These are phyloP conservation scores for Silurus meridionalis DNA, from an alignment of 2,113 vertebrate genomes.

Conservation along the genomic window DNA sequence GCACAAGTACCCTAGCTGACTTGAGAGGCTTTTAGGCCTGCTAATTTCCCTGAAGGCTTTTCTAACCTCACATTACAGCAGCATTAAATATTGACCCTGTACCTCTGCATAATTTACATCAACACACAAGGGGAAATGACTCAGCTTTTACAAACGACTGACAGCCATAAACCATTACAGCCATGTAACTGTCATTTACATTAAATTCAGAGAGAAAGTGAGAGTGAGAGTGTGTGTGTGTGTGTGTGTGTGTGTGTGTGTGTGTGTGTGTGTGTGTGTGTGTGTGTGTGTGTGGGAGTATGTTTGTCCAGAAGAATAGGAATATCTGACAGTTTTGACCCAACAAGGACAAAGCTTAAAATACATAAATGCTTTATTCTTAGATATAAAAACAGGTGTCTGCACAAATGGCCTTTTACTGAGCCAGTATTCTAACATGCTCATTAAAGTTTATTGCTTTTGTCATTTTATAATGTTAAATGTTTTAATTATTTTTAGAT, in stretches of 20 bases:
- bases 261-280: background rate
- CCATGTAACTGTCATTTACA: background rate
- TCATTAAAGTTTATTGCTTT: background rate
- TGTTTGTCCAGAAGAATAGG: background rate
- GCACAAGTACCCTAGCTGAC: background rate
- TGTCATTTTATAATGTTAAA: background rate
- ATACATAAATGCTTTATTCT: background rate
- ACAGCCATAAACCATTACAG: background rate
- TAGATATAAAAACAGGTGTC: background rate
- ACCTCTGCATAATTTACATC: slow-evolving; percentile 74
- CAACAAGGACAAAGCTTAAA: too few species aligned
- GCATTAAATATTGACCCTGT: slow-evolving; percentile 70
- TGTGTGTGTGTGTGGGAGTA: background rate
- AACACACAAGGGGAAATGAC: slow-evolving; percentile 57
- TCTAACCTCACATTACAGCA: slow-evolving; percentile 66
- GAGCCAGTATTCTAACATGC: background rate
- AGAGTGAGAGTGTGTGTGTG: too few species aligned
- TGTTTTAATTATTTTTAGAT: background rate
- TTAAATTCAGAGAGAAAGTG: background rate
- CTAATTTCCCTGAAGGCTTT: slow-evolving; percentile 51
- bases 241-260: too few species aligned
- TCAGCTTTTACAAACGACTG: slow-evolving; percentile 29
- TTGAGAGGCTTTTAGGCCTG: slow-evolving; percentile 13
- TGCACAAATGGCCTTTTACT: background rate
- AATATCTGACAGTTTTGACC: background rate